phyloP scores from a whole-genome alignment of 1,140 invertebrate genomes.

The Listronotus oregonensis region DNA sequence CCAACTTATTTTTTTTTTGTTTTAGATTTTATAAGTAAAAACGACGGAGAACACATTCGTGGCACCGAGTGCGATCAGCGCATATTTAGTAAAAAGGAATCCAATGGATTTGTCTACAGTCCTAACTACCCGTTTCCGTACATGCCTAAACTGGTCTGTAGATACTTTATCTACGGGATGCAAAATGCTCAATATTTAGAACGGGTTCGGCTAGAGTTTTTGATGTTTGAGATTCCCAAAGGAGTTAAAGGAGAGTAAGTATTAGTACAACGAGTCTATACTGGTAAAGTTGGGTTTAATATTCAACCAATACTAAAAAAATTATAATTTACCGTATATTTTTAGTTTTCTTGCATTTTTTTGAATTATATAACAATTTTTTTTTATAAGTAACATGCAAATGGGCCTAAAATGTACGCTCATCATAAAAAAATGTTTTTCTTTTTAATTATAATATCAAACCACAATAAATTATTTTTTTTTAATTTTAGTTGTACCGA shows the following conservation, averaged over 20 bases:
- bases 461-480: too few species aligned
- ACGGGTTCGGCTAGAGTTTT: conserved; percentile 86
- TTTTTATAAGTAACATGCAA: too few species aligned
- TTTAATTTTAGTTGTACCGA: conserved; percentile 77
- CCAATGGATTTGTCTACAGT: conserved; percentile 87
- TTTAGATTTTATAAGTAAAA: conserved; percentile 91
- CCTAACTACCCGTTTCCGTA: conserved; percentile 95
- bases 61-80: conserved; percentile 97
- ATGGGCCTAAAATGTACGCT: too few species aligned
- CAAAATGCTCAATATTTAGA: conserved; percentile 94
- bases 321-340: too few species aligned
- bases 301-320: too few species aligned
- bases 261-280: not conserved
- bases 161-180: conserved; percentile 97
- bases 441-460: too few species aligned
- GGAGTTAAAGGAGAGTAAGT: conserved; percentile 72
- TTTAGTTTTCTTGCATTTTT: too few species aligned
- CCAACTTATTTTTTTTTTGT: conserved; percentile 35
- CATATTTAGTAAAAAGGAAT: conserved; percentile 91
- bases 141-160: conserved; percentile 92
- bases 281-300: too few species aligned
- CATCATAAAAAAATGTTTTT: too few species aligned
- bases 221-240: conserved; percentile 88
- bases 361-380: too few species aligned
- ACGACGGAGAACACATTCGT: conserved; percentile 89